phyloP scores from a whole-genome alignment of 2,797 vertebrate genomes.

The Liasis olivaceus region DNA sequence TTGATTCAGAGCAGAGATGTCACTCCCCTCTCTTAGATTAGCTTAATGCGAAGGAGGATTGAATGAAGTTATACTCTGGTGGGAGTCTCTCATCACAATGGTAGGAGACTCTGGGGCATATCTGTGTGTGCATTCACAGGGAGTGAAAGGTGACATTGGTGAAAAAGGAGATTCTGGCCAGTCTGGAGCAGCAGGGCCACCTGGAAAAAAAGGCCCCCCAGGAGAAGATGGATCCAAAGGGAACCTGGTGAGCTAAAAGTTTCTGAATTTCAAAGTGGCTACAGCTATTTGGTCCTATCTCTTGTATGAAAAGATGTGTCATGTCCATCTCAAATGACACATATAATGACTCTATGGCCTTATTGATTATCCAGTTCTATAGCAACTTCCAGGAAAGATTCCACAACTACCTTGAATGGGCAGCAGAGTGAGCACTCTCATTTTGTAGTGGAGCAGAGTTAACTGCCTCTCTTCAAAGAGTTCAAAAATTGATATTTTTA shows the following conservation, averaged over 20 bases:
- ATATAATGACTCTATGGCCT: background rate
- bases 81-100: background rate
- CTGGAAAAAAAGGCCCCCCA: conserved; percentile 84
- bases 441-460: background rate
- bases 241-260: conserved; percentile 76
- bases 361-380: background rate
- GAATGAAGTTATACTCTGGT: background rate
- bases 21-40: background rate
- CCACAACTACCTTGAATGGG: background rate
- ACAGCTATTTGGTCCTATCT: background rate
- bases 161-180: conserved; percentile 89
- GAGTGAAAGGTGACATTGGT: conserved; percentile 84
- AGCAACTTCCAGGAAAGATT: background rate
- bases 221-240: conserved; percentile 93
- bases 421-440: background rate
- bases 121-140: conserved; percentile 68
- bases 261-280: background rate
- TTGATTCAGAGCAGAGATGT: background rate
- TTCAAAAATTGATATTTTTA: too few species aligned
- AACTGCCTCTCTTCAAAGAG: background rate
- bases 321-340: background rate
- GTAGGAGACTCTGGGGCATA: background rate
- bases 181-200: conserved; percentile 84
- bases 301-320: background rate
- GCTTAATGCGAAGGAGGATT: background rate